These are phyloP conservation scores for Aptenodytes forsteri DNA, from an alignment of 2,113 vertebrate genomes.

Conservation along the genomic window DNA sequence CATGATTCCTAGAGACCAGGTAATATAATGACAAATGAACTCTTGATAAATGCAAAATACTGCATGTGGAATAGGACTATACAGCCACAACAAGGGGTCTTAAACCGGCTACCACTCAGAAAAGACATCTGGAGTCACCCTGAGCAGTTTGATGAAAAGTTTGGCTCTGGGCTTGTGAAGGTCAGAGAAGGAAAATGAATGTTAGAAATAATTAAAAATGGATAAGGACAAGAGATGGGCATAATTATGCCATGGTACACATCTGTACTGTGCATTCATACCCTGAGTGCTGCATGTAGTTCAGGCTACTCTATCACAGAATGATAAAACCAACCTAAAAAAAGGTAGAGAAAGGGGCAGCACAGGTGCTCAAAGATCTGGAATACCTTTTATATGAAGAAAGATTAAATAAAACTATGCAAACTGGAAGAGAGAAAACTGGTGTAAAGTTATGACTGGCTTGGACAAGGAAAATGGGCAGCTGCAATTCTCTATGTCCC, in stretches of 20 bases:
- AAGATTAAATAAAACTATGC: background rate
- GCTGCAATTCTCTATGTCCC: background rate
- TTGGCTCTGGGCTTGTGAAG: background rate
- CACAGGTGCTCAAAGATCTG: background rate
- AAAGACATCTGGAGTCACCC: background rate
- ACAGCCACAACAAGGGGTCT: background rate
- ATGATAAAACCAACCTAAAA: background rate
- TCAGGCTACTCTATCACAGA: background rate
- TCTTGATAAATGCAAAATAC: background rate
- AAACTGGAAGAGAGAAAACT: background rate
- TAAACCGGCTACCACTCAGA: background rate
- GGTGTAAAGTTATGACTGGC: background rate
- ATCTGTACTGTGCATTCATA: background rate
- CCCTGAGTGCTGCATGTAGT: rapidly evolving
- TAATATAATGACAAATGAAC: background rate
- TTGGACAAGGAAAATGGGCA: background rate
- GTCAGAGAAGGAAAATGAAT: background rate
- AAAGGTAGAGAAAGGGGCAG: background rate
- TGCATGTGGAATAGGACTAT: background rate
- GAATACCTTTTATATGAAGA: background rate
- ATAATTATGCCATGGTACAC: background rate
- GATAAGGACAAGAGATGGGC: background rate
- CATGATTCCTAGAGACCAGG: background rate
- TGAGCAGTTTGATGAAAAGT: background rate
- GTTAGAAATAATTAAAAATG: background rate